Percentiles rank a stretch among this genome's conserved stretches.
Conservation (phyloP, 2,888 invertebrate genomes). For the Cephus sareptanus region DNA sequence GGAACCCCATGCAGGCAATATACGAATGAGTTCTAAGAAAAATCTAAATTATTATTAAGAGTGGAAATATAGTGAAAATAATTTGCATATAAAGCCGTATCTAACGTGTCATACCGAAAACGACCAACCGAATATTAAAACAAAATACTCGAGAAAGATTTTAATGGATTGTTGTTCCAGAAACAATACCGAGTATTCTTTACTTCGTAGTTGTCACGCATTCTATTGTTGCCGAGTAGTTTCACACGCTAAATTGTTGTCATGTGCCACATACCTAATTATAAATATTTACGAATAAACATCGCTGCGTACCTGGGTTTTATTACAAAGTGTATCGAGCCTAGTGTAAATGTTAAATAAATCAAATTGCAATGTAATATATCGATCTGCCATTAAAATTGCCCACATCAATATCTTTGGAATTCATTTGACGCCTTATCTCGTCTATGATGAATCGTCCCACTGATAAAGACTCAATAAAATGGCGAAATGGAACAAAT, state of each 20-base stretch:
- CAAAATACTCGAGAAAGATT: neutral
- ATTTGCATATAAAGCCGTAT: neutral
- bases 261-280: neutral
- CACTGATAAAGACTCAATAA: neutral
- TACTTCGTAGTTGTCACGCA: neutral
- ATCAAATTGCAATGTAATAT: neutral
- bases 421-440: neutral
- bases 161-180: neutral
- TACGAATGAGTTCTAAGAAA: neutral
- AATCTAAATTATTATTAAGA: neutral
- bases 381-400: neutral
- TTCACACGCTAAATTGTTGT: neutral
- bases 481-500: neutral
- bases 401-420: neutral
- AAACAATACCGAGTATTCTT: neutral
- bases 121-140: neutral
- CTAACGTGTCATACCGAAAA: neutral
- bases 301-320: neutral
- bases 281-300: neutral
- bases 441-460: neutral
- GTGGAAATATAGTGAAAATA: neutral
- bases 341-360: neutral
- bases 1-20: neutral
- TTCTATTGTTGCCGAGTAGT: neutral
- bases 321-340: neutral